Base-by-base conservation (phyloP, 2,113 vertebrate genomes). In the Illadopsis cleaveri region DNA sequence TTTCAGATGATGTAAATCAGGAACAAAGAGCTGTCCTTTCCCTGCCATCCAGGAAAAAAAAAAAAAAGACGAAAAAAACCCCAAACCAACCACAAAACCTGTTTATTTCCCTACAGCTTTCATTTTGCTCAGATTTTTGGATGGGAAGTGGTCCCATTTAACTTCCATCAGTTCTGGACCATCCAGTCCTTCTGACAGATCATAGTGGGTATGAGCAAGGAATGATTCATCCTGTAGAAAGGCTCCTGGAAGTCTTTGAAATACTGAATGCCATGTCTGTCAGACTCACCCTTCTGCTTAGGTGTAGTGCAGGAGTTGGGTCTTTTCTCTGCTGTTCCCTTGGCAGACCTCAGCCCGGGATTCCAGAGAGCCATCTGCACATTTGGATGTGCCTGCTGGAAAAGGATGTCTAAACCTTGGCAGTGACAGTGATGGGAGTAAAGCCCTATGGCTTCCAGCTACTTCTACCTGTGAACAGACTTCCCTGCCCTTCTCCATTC, bases 1-100 rank as follows among this genome's bases (percentile, higher is more conserved):
- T 95, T 91, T 94, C 85, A 73, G 79, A 80, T 1, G 79, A 82
- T 90, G 79, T 95, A 93, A 93, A 73, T 87, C 71, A 37, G 90
- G 87, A 95, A 50, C 65, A 94, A 69, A 85, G 65, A 89, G 61
- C 76, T 86, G 68, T 66, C 79, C 68, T 90, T 92, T 77, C 75
- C 22, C 16, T 93, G 58, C 33, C 42, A 85, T 42, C 24, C 66
- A 70, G 70, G 37, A 12, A 72, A 42, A 44, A 38, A 60, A 58
- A 23, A 10, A 18, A 23, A 14, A 5, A 20, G 9, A 13, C 12
- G 5, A 44, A 47, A 17, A 22, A 57, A 45, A 16, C 31, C 33
- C n/a, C 14, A 37, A 47, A 47, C 5, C 42, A 40, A 10, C 31
- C 21, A 28, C 35, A 57, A 48, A 75, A 4, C 27, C 23, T 11